These are phyloP conservation scores for Calephelis virginiensis DNA, from an alignment of 1,140 invertebrate genomes.

Conservation along the genomic window DNA sequence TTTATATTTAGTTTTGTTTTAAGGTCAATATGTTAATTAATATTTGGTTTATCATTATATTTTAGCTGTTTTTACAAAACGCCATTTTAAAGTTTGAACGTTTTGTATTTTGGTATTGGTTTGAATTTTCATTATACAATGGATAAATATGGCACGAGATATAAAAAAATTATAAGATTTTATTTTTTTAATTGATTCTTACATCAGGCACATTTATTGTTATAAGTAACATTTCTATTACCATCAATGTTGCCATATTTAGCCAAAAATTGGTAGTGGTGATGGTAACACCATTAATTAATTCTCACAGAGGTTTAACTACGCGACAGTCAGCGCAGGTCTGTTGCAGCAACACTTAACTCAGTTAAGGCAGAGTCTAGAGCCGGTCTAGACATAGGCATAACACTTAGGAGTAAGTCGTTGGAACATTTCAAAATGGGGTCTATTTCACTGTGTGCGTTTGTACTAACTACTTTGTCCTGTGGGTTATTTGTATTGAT, in stretches of 20 bases:
- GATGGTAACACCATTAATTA: conserved; percentile 65
- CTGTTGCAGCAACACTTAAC: conserved; percentile 74
- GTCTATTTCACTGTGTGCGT: conserved; percentile 36
- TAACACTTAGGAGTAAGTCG: conserved; percentile 48
- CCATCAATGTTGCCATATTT: conserved; percentile 50
- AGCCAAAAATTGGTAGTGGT: conserved; percentile 48
- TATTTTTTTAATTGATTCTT: background rate
- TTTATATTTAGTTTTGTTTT: too few relatives aligned
- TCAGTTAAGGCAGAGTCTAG: conserved; percentile 65
- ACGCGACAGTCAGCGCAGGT: conserved; percentile 72
- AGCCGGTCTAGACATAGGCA: conserved; percentile 51
- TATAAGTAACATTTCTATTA: background rate
- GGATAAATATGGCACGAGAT: conserved; percentile 23
- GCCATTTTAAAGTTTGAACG: conserved; percentile 3
- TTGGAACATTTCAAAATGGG: conserved; percentile 35
- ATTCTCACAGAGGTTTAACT: conserved; percentile 76
- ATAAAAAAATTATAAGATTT: background rate
- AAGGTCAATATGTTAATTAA: too few relatives aligned
- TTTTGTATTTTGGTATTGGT: conserved; percentile 25
- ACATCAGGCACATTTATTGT: too few relatives aligned
- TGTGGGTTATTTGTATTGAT: conserved; percentile 21
- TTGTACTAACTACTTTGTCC: conserved; percentile 31
- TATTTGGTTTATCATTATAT: too few relatives aligned
- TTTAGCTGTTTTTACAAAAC: background rate
- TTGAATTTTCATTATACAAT: conserved; percentile 12